Base-by-base conservation (phyloP, 2,113 vertebrate species). In the Ciconia stormi region DNA sequence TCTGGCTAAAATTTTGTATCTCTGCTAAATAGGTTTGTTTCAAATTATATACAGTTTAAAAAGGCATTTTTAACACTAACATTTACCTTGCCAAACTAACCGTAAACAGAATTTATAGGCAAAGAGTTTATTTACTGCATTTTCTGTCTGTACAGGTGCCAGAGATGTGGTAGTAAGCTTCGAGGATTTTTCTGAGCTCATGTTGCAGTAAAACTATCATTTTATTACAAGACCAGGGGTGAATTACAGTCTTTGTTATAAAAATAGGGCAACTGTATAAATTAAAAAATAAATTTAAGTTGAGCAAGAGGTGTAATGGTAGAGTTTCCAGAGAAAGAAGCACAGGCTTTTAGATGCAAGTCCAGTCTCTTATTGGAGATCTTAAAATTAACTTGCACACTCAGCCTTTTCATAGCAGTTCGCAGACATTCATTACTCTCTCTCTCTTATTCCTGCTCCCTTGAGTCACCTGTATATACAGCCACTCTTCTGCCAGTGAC, bases 111-210 rank as follows among this genome's bases (percentile, higher is more conserved):
- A 96, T 97, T 98, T 92, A 96, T 65, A 72, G 27, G 18, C 12
- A 63, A 94, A 85, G 32, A 82, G 56, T 93, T 74, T 92, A 73
- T 96, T 98, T 96, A 81, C 82, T 94, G 29, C 46, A 25, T 95
- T 95, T 95, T 96, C 69, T 94, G 70, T 82, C 81, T 74, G 80
- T 74, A 42, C 62, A 34, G 23, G 69, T 93, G 85, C 66, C 89
- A 95, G 82, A 87, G 89, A 91, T 89, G 83, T 7, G 58, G 82
- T 59, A 81, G 91, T 94, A 97, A 98, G 94, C 74, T 72, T 32
- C 8, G 79, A 90, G 11, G 59, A 40, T 79, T 56, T 95, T 71
- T 90, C 89, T 67, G 56, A 81, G 87, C 80, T 81, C 47, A 6
- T 90, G 62, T 56, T 71, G 59, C 55, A 74, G n/a, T 94, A 96